These are phyloP conservation scores for Bos taurus DNA, from an alignment of 2,113 vertebrate genomes.

Conservation along the genomic window ARS-UCD2.0 NC_037342.1:13819501-13820000, in stretches of 20 bases:
- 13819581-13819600: not conserved
- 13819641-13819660: not conserved
- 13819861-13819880: not conserved
- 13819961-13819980: not conserved
- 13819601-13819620: not conserved
- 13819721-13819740: not conserved
- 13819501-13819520: not conserved
- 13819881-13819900: not conserved
- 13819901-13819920: not conserved
- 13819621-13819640: not conserved
- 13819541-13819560: not conserved
- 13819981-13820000: not conserved
- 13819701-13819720: not conserved
- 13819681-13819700: not conserved
- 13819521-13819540: not conserved
- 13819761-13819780: not conserved
- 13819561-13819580: not conserved
- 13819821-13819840: not conserved
- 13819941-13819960: not conserved
- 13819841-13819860: not conserved
- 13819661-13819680: not conserved
- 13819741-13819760: not conserved
- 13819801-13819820: not conserved
- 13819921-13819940: not conserved
- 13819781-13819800: not conserved